A percentile compares a stretch with the other conserved stretches of the same genome.
These are phyloP conservation scores for Pristis pectinata DNA, from an alignment of 2,797 vertebrate genomes.

Conservation along the genomic window DNA sequence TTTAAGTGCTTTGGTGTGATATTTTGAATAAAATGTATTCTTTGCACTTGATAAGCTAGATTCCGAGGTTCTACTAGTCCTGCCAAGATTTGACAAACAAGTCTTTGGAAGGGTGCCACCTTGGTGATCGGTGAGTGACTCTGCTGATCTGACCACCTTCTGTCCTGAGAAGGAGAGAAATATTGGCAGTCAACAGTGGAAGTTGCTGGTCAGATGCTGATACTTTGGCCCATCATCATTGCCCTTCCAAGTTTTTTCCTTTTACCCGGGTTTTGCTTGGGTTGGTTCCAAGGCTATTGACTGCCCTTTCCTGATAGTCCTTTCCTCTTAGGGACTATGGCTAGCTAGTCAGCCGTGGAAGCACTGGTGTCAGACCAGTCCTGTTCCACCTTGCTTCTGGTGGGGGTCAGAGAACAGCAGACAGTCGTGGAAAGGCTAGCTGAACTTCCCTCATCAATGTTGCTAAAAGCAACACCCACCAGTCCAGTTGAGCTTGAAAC, in stretches of 20 bases:
- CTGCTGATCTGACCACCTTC: no score
- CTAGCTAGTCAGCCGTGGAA: background rate
- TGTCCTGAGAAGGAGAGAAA: no score
- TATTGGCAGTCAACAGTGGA: no score
- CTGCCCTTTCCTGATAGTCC: background rate
- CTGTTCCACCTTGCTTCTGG: background rate
- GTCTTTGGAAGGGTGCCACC: no score
- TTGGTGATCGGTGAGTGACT: no score
- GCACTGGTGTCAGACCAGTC: background rate
- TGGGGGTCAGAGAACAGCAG: background rate
- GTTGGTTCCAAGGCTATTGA: background rate
- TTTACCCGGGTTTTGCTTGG: background rate
- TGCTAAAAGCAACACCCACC: background rate
- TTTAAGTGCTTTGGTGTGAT: no score
- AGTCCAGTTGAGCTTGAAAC: background rate
- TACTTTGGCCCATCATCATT: background rate
- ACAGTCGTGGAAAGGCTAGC: background rate
- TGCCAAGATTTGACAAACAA: no score
- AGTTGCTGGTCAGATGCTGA: no score
- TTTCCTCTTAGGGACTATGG: background rate
- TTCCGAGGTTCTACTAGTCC: no score
- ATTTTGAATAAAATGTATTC: no score
- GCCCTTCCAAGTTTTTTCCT: background rate
- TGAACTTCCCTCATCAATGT: background rate
- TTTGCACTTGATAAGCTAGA: no score